Evolutionary conservation across 2,888 invertebrate genomes (phyloP).

Genomic region (Leptogaster cylindrica): DNA sequence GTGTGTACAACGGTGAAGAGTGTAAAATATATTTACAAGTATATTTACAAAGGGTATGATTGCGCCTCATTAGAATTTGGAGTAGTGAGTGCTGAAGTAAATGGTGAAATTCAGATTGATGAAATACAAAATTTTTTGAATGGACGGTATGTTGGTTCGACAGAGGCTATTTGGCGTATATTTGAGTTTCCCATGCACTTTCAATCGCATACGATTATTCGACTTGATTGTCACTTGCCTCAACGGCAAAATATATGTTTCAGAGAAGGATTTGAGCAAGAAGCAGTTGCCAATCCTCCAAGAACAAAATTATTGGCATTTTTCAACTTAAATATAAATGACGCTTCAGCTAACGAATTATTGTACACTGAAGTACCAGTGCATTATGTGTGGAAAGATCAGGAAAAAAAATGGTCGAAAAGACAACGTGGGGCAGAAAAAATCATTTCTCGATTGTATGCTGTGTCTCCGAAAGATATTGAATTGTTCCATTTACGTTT

Average conservation of each 20-base stretch:
- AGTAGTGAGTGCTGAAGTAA: neutral
- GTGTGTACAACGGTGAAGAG: no score
- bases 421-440: conserved; percentile 43
- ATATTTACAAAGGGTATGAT: no score
- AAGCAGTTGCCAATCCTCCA: neutral
- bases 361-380: conserved; percentile 32
- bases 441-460: conserved; percentile 43
- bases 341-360: conserved; percentile 5
- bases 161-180: neutral
- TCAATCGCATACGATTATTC: neutral
- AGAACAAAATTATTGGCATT: conserved; percentile 4
- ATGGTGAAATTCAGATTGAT: neutral
- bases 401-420: conserved; percentile 1
- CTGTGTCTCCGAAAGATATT: conserved; percentile 44
- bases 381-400: neutral
- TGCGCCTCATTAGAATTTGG: neutral
- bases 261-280: neutral
- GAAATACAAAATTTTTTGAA: conserved; percentile 2
- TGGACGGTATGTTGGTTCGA: no score
- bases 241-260: neutral
- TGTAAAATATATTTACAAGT: no score
- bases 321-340: conserved; percentile 31
- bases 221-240: neutral
- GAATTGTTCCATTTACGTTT: conserved; percentile 46
- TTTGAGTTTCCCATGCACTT: neutral